phyloP scores from a whole-genome alignment of 2,888 invertebrate species.

The Disparrhopalites patrizii region DNA sequence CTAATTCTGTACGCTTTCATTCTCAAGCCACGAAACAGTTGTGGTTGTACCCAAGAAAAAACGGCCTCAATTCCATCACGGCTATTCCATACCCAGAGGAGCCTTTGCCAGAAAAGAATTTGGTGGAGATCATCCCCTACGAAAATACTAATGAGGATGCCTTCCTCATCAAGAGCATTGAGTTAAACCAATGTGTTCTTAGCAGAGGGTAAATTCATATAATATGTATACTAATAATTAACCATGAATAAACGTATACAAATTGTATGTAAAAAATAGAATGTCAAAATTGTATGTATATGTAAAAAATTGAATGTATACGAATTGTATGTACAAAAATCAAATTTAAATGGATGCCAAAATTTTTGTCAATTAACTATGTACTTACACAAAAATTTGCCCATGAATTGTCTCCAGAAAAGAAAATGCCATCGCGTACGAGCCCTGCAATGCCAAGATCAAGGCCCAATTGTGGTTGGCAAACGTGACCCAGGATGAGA shows the following conservation, averaged over 20 bases:
- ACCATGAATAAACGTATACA: too few species aligned
- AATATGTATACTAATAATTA: too few species aligned
- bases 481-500: constrained; percentile 10
- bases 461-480: constrained; percentile 21
- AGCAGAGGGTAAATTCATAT: constrained; percentile 19
- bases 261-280: too few species aligned
- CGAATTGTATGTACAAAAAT: not conserved
- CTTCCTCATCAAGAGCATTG: constrained; percentile 12
- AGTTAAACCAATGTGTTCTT: constrained; percentile 23
- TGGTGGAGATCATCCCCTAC: constrained; percentile 13
- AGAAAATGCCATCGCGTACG: constrained; percentile 18
- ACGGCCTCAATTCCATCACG: constrained; percentile 22
- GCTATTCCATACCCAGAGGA: constrained; percentile 25
- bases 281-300: not conserved
- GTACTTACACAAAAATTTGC: too few species aligned
- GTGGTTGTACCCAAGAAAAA: constrained; percentile 24
- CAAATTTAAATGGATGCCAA: not conserved
- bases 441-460: constrained; percentile 18
- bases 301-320: not conserved
- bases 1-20: not conserved
- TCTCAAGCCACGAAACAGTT: constrained; percentile 4
- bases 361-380: not conserved
- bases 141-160: constrained; percentile 5
- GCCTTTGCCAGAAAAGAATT: constrained; percentile 25
- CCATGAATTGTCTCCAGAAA: too few species aligned